Evolutionary conservation across 2,113 vertebrate species (phyloP).

Genomic region (Leuciscus idus): DNA sequence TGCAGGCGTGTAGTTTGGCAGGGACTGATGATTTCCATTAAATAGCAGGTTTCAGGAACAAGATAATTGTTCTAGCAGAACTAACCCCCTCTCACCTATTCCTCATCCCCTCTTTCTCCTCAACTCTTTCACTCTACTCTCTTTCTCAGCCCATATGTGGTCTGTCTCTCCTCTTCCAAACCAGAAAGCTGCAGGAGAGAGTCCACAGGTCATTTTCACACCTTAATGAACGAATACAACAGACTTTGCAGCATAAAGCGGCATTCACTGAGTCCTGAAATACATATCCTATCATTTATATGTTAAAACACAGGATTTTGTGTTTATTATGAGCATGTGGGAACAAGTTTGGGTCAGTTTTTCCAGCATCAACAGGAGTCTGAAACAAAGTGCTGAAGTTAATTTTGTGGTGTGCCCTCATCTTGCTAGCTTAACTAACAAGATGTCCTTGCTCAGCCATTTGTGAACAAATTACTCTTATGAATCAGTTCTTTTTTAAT

Average conservation of each 20-base stretch:
- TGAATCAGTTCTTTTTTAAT: not conserved
- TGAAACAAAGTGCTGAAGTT: not conserved
- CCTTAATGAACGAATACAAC: conserved; percentile 19
- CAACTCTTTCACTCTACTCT: conserved; percentile 19
- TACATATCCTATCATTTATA: not conserved
- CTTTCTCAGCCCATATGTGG: conserved; percentile 12
- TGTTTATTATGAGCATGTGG: not conserved
- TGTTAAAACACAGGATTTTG: not conserved
- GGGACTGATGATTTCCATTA: conserved; percentile 70
- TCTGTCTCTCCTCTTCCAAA: not conserved
- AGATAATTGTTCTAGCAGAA: conserved; percentile 77
- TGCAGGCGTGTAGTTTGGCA: conserved; percentile 72
- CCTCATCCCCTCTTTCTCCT: conserved; percentile 2
- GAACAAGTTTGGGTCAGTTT: not conserved
- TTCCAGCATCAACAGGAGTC: not conserved
- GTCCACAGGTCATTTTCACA: conserved; percentile 23
- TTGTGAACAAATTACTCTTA: not conserved
- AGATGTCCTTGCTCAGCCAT: not conserved
- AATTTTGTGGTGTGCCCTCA: not conserved
- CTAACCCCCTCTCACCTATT: conserved; percentile 57
- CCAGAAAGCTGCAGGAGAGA: conserved; percentile 16
- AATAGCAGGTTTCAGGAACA: conserved; percentile 73
- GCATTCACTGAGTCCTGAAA: not conserved
- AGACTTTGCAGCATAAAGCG: not conserved
- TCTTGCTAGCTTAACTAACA: not conserved